Evolutionary conservation across 2,113 vertebrate genomes (phyloP), one percentile per base, ranked within the genome.

Genomic region (Cisticola juncidis): DNA sequence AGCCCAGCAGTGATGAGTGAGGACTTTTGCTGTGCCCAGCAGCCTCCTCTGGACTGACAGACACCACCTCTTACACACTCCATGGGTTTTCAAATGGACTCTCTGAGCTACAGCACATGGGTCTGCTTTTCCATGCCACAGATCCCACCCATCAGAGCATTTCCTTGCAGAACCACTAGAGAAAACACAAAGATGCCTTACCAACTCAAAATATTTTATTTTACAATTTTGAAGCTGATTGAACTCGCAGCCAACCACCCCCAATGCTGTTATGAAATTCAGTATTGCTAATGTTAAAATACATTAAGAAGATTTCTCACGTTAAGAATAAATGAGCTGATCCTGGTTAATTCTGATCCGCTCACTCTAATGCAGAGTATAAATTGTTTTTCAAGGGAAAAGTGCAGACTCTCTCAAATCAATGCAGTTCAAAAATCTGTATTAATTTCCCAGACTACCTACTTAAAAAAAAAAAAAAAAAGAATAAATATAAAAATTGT

Each of bases 71-170:
- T 78, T 20, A 23, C 8, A 70, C 6, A 3, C 31, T 53, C 36
- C 53, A 11, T 12, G 35, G 23, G 40, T 12, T 86, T 58, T 28
- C 1, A 1, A n/a, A n/a, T 3, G 23, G 19, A 20, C 26, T 33
- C 23, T 16, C 48, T 25, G 1, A 26, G 33, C 45, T 47, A 12
- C 0, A 4, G 35, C 4, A 8, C 35, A 2, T 5, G 31, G 77
- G 68, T 51, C 64, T 45, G 42, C 58, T 48, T 66, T 71, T 47
- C 58, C 44, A 6, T 9, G 29, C 38, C 33, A 28, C 42, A 81
- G 45, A 50, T 47, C 19, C 35, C 70, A 33, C 42, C 31, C 35
- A 53, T 31, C 38, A 51, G 61, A 48, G 22, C 56, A 51, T 18
- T 31, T 29, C 40, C 40, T 62, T 2, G 11, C 33, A 77, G 58